A percentile compares a stretch with the other conserved stretches of the same genome.
phyloP scores from a whole-genome alignment of 2,888 invertebrate genomes.

The Phrixothrix hirtus region DNA sequence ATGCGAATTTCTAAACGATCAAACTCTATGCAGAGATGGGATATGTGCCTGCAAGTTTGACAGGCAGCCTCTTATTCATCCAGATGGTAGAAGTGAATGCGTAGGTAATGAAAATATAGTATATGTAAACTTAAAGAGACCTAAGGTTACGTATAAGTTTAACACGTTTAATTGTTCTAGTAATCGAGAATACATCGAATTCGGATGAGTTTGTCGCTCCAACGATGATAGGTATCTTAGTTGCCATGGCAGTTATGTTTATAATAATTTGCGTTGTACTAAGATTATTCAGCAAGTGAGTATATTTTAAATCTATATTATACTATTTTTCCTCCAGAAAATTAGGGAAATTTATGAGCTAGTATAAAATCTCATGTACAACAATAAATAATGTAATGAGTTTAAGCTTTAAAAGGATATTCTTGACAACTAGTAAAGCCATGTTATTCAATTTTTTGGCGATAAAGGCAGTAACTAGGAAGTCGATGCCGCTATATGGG shows the following conservation, averaged over 20 bases:
- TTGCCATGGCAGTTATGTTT: slow-evolving; percentile 92
- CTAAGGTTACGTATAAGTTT: background rate
- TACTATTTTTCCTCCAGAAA: no score
- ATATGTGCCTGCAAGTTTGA: slow-evolving; percentile 80
- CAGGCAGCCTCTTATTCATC: slow-evolving; percentile 69
- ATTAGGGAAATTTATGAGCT: no score
- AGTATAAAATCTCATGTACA: no score
- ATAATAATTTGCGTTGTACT: slow-evolving; percentile 91
- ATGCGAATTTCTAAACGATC: slow-evolving; percentile 72
- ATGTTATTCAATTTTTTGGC: no score
- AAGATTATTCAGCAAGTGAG: slow-evolving; percentile 89
- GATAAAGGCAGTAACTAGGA: no score
- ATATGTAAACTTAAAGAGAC: no score
- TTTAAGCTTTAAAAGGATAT: no score
- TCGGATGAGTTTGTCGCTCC: slow-evolving; percentile 77
- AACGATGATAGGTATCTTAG: slow-evolving; percentile 87
- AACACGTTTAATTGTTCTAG: slow-evolving; percentile 47
- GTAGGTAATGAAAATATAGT: no score
- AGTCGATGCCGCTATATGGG: no score
- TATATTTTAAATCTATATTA: no score
- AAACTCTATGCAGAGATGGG: slow-evolving; percentile 80
- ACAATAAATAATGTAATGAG: no score
- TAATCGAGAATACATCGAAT: slow-evolving; percentile 63
- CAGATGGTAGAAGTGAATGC: slow-evolving; percentile 75
- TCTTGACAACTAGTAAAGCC: no score